Conservation (phyloP, 2,888 invertebrate genomes). For the Pilophorus perplexus region DNA sequence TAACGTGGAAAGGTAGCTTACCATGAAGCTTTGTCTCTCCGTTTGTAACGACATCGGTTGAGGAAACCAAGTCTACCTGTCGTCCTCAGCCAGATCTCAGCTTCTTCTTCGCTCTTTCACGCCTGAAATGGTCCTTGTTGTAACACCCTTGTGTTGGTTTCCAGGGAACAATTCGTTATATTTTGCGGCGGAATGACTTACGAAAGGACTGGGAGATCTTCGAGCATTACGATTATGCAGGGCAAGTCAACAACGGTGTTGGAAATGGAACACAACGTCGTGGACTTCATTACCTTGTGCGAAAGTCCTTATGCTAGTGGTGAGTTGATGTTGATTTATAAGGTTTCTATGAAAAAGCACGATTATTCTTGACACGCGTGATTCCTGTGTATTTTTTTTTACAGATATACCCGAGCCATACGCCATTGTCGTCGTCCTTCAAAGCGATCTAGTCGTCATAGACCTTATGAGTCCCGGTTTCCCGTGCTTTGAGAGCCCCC, state of each 20-base stretch:
- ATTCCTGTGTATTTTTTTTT: not conserved
- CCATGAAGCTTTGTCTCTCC: no score
- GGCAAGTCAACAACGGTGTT: constrained; percentile 95
- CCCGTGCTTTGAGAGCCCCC: constrained; percentile 98
- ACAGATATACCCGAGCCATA: constrained; percentile 96
- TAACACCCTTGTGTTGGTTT: constrained; percentile 50
- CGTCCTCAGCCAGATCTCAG: no score
- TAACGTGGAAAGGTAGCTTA: no score
- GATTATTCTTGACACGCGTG: not conserved
- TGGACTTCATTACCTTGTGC: constrained; percentile 94
- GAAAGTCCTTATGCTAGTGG: constrained; percentile 92
- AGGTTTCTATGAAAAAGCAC: not conserved
- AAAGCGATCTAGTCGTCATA: constrained; percentile 96
- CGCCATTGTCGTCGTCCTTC: constrained; percentile 94
- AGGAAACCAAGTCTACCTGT: no score
- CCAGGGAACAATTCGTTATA: constrained; percentile 89
- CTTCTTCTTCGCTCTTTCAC: not conserved
- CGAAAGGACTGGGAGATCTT: constrained; percentile 84
- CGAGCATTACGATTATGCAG: constrained; percentile 93
- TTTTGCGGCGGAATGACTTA: constrained; percentile 94
- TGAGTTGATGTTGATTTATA: not conserved
- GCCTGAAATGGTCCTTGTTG: not conserved
- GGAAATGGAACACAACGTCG: constrained; percentile 98
- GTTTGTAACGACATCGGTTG: no score
- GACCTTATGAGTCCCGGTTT: constrained; percentile 93